A percentile compares a stretch with the other conserved stretches of the same genome.
Conservation (phyloP, 2,888 invertebrate genomes). For the Ophion slaviceki region DNA sequence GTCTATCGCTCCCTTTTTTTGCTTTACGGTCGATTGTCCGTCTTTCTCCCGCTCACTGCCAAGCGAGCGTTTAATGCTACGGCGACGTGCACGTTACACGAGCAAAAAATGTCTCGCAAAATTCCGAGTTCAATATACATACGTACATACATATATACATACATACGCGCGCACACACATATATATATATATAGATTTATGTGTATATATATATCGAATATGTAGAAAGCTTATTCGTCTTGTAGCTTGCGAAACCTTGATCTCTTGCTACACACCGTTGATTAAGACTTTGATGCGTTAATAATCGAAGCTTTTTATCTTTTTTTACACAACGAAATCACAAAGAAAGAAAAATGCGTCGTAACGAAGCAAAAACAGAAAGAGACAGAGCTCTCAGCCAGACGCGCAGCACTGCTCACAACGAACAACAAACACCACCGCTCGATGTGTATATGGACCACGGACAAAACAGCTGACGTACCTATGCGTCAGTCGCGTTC, state of each 20-base stretch:
- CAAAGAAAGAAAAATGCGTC: slow-evolving; percentile 62
- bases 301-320: not conserved
- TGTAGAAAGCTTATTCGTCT: not conserved
- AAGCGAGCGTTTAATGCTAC: slow-evolving; percentile 35
- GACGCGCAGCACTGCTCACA: slow-evolving; percentile 61
- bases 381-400: slow-evolving; percentile 38
- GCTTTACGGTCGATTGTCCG: slow-evolving; percentile 40
- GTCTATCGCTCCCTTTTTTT: slow-evolving; percentile 20
- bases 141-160: slow-evolving; percentile 5
- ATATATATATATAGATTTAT: not conserved
- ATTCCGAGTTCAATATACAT: slow-evolving; percentile 14
- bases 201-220: slow-evolving; percentile 23
- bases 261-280: slow-evolving; percentile 3
- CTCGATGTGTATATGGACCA: slow-evolving; percentile 68
- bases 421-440: slow-evolving; percentile 65
- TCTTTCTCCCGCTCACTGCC: slow-evolving; percentile 40
- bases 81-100: slow-evolving; percentile 60
- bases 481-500: slow-evolving; percentile 73
- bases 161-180: not conserved
- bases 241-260: not conserved
- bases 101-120: slow-evolving; percentile 53
- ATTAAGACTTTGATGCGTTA: slow-evolving; percentile 14
- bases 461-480: slow-evolving; percentile 80
- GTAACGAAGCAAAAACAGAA: slow-evolving; percentile 23
- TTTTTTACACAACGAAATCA: slow-evolving; percentile 38